Base-by-base conservation (phyloP, 2,797 vertebrate genomes). In the Lemur catta region DNA sequence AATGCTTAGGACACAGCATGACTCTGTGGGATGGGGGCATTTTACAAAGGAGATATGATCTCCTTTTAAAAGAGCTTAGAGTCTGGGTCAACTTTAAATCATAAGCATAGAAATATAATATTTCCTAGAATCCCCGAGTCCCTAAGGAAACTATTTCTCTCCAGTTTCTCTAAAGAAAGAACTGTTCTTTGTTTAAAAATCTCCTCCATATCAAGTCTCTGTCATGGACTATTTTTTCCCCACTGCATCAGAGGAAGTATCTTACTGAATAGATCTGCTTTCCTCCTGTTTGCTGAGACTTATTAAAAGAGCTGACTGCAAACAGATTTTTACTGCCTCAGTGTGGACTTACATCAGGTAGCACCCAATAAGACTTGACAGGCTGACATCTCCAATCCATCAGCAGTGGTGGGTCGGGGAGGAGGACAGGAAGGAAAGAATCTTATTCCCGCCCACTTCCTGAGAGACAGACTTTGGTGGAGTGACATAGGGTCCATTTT, bases 351-450 rank as follows among this genome's bases (percentile, higher is more conserved):
- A 97, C 87, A 90, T 98, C 98, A 98, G 98, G 97, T 93, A 97
- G 97, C 97, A 97, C 97, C 98, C 98, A 98, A 98, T 98, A 97
- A 98, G 91, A 98, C 87, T 94, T 98, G 98, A 98, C 98, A 98
- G 98, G 98, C 98, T 98, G 98, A 98, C 98, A 98, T 97, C 97
- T 98, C 95, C 55, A 43, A 98, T 98, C 97, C 2, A 15, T 98
- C 98, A 98, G 7, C 59, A 71, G 79, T 97, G 84, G 96, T 96
- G 85, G 80, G 74, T 95, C 30, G 43, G 57, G 63, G 78, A 59
- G 81, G 93, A 95, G 0, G 1, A 96, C 46, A 17, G 76, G 41
- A 92, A 87, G 76, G 63, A 93, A 46, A 84, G 52, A 65, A 52
- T 94, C 96, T 97, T 97, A 94, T 0, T 30, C 92, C 82, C 0